Evolutionary conservation across 2,113 vertebrate genomes (phyloP), one percentile per base, ranked within the genome.

Genomic region (Hemicordylus capensis): DNA sequence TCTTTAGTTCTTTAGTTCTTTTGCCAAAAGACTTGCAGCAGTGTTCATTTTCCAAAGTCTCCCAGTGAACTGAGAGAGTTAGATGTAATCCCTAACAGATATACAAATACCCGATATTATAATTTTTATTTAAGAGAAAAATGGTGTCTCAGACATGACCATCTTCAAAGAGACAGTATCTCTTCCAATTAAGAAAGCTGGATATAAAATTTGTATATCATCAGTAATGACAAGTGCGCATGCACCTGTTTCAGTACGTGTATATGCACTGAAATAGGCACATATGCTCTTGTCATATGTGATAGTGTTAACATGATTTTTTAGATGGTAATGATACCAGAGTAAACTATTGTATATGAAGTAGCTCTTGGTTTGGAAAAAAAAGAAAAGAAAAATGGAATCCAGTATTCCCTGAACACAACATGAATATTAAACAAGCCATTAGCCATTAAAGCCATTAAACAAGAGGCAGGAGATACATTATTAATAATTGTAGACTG

Each of bases 11-110:
- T 91, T 70, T 85, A 88, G 34, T 69, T 63, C 77, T 58, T 76
- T 75, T 26, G 84, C 51, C 56, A 51, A 88, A 26, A 54, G 42
- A 75, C 58, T 88, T 85, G 10, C 34, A 39, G 2, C 42, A 2
- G 31, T 85, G 67, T 81, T 91, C 11, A 76, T 5, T 74, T 76
- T 4, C 5, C 37, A 15, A 34, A 84, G 28, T 89, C 5, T 86
- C 89, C 83, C 88, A 83, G 34, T 84, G 66, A 90, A 89, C 58
- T 88, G 86, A 89, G 85, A 81, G 51, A 90, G 39, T 64, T 73
- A 85, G 6, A 89, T n/a, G n/a, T n/a, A n/a, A n/a, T n/a, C n/a
- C n/a, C n/a, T 67, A 10, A 85, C 61, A 58, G 6, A 61, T 80
- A 85, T 8, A 78, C 80, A 56, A 93, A 85, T 87, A 84, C 59